Evolutionary conservation across 2,113 vertebrate species (phyloP), one percentile per base, ranked within the genome.

Genomic region (Columba janthina): DNA sequence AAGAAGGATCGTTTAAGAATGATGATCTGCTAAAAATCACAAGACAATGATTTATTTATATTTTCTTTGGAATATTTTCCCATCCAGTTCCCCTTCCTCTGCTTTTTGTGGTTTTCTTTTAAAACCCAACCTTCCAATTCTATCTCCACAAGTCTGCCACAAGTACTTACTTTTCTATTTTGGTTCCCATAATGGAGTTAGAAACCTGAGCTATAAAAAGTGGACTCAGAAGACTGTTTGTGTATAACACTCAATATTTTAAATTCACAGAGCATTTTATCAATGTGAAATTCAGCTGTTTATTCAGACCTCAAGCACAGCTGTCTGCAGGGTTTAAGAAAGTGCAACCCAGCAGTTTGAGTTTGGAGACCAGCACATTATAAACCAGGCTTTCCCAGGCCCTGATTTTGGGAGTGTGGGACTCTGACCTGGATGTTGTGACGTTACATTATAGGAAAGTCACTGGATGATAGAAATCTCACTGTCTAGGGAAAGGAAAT

Each of bases 321-420:
- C 32, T 57, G 25, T 40, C 5, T 38, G 28, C 6, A 92, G 70
- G 92, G 58, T 28, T 90, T 53, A 46, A 58, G 34, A 87, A 88
- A 71, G 32, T 34, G 34, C 53, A 85, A n/a, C 34, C 8, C 20
- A 95, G 65, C 94, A 96, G 57, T 97, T 96, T 95, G 96, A 95
- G 69, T 97, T 95, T 76, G 89, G 80, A 93, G 93, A 92, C 10
- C 69, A 91, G 26, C 83, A 93, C 31, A 57, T 97, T 76, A 79
- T 92, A 92, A 88, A 57, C 65, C 58, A 12, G 48, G 54, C 70
- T 5, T 62, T 67, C 57, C 93, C 93, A 71, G 89, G 66, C 24
- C 88, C 95, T 48, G 88, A 15, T 61, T 78, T 70, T 94, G 91
- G 95, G 97, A 26, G 38, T 89, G 5, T 71, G 54, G 46, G 71